These are phyloP conservation scores for Metopolophium dirhodum DNA, from an alignment of 1,140 invertebrate species.

Conservation along the genomic window DNA sequence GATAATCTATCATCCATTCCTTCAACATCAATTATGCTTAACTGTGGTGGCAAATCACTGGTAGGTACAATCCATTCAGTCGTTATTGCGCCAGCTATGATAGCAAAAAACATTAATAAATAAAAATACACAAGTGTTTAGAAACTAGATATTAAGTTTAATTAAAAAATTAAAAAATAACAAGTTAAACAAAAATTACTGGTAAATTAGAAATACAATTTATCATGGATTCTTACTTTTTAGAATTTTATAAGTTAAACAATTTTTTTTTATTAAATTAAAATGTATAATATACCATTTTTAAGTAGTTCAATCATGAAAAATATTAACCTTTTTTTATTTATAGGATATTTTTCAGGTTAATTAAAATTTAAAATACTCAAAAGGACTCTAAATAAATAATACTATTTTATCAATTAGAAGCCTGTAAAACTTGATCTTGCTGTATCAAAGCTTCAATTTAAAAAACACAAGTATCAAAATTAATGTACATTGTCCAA, in stretches of 20 bases:
- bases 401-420: not conserved
- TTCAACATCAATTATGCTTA: constrained; percentile 58
- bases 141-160: not conserved
- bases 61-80: constrained; percentile 54
- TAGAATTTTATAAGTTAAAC: not conserved
- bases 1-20: constrained; percentile 59
- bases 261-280: not conserved
- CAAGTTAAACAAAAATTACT: not conserved
- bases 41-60: constrained; percentile 52
- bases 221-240: not conserved
- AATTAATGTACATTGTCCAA: not conserved
- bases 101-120: not conserved
- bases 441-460: not conserved
- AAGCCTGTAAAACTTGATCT: not conserved
- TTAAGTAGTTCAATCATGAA: not conserved
- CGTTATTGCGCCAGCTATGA: constrained; percentile 24
- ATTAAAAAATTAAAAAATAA: not conserved
- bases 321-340: not conserved
- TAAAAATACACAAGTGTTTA: not conserved
- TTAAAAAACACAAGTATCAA: not conserved
- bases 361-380: not conserved
- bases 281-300: no score
- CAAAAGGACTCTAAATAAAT: not conserved
- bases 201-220: not conserved
- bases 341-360: no score